Base-by-base conservation (phyloP, 1,140 invertebrate species). In the Andricus grossulariae region DNA sequence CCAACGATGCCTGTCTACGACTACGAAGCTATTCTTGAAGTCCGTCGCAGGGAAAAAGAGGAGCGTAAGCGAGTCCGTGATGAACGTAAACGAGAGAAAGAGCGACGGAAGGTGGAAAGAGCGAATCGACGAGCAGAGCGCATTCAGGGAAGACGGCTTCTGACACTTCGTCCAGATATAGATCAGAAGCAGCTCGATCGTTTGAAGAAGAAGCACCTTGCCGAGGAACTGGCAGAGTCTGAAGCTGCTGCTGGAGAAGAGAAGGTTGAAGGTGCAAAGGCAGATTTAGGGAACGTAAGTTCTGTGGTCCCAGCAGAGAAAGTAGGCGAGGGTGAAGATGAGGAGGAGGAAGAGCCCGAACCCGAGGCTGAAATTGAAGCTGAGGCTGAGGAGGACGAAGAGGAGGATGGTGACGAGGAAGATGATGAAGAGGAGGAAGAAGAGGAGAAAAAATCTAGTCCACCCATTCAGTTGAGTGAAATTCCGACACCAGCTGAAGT, bases 11-110 rank as follows among this genome's bases (percentile, higher is more conserved):
- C 90, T 0, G 89, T 91, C 7, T 91, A 91, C 19, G 91, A 91
- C 79, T 91, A 91, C 32, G 89, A 90, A 50, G 90, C 87, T 5
- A 91, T 92, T 15, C 79, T 92, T 18, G 90, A 91, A 32, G 84
- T 81, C 5, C 87, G 90, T 3, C 84, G 86, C 32, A 86, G 87
- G 11, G 90, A 90, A 60, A 88, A 85, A 49, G 91, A 91, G 51
- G 91, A 91, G 71, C 89, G 90, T 3, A 91, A 91, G 74, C 84
- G 85, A 39, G 49, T 86, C 25, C 81, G 90, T 15, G 90, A 91
- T 25, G 21, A 85, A 32, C 81, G 74, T 2, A 80, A 85, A 10
- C 84, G 82, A n/a, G 87, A 87, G 55, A 90, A 86, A 52, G 88
- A 83, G 80, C 78, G 75, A 55, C 84, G 70, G 51, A 88, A 80